phyloP scores from a whole-genome alignment of 2,113 vertebrate species.

The Lycaon pictus region DNA sequence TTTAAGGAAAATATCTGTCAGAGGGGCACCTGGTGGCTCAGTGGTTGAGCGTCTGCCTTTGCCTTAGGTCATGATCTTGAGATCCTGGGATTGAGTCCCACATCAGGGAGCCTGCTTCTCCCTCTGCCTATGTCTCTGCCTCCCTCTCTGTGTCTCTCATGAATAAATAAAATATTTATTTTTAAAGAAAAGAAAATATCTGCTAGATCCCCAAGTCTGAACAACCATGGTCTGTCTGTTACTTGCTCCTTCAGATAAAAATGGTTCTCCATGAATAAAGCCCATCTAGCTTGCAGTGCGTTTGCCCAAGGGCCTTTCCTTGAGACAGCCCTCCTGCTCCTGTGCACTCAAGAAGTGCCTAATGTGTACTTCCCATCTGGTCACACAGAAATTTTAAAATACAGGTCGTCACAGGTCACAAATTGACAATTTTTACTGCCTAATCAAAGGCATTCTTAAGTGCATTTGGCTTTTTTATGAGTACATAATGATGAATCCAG shows the following conservation, averaged over 20 bases:
- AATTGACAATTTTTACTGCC: background rate
- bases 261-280: background rate
- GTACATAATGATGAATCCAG: background rate
- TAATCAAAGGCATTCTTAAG: background rate
- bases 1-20: background rate
- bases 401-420: background rate
- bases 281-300: background rate
- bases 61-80: too few species aligned
- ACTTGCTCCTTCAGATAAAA: background rate
- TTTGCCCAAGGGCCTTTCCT: background rate
- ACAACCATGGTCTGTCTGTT: background rate
- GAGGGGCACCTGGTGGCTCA: too few species aligned
- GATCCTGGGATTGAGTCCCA: too few species aligned
- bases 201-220: background rate
- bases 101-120: too few species aligned
- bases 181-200: background rate
- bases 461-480: background rate
- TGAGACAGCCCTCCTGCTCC: background rate
- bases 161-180: too few species aligned
- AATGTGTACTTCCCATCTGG: background rate
- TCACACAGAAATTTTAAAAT: slow-evolving; percentile 1
- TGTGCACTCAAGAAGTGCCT: background rate
- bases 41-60: too few species aligned
- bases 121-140: too few species aligned
- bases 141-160: too few species aligned